Percentiles rank a stretch among this genome's conserved stretches.
Evolutionary conservation across 1,140 invertebrate species (phyloP).

Genomic region (Bombus sylvicola): DNA sequence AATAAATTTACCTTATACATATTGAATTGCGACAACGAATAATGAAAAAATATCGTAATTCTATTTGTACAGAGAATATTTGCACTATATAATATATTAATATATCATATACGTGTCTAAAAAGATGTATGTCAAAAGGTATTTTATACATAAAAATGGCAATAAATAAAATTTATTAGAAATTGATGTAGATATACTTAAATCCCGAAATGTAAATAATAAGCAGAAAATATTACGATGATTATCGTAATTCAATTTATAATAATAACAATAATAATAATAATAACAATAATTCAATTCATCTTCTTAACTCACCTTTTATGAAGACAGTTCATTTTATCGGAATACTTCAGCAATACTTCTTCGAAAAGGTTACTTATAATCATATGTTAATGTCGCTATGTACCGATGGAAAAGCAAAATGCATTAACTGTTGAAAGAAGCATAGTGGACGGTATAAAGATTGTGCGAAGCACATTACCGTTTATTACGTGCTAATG

Average conservation of each 20-base stretch:
- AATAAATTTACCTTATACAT: background rate
- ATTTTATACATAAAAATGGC: background rate
- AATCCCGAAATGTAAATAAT: background rate
- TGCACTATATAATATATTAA: background rate
- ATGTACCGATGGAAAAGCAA: slow-evolving; percentile 25
- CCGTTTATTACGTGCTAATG: slow-evolving; percentile 65
- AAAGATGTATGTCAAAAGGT: background rate
- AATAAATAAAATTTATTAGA: background rate
- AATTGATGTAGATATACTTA: background rate
- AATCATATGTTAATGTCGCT: slow-evolving; percentile 11
- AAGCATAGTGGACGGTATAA: slow-evolving; percentile 51
- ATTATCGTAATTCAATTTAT: too few species aligned
- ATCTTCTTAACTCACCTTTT: too few species aligned
- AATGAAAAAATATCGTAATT: background rate
- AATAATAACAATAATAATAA: too few species aligned
- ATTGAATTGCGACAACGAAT: background rate
- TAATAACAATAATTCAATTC: too few species aligned
- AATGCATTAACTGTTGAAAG: slow-evolving; percentile 59
- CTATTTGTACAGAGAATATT: background rate
- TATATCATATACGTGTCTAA: background rate
- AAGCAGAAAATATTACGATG: background rate
- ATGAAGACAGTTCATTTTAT: background rate
- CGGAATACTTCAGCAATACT: background rate
- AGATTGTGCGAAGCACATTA: slow-evolving; percentile 57
- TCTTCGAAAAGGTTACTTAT: background rate